A percentile compares a stretch with the other conserved stretches of the same genome.
Evolutionary conservation across 2,888 invertebrate species (phyloP).

Genomic region (Koerneria pararmatus): DNA sequence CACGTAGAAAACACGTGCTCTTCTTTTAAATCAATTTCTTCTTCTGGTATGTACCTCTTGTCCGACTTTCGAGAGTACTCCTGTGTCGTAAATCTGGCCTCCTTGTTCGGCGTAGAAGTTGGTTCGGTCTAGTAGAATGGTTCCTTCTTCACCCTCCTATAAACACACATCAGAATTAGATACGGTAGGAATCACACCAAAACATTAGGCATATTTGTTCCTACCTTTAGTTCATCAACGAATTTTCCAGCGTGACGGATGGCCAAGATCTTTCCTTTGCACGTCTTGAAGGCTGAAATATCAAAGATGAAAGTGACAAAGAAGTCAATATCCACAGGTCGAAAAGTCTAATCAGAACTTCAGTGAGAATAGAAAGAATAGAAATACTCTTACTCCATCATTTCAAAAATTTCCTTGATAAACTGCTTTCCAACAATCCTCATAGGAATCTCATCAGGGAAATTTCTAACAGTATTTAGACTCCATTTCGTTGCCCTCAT

Average conservation of each 20-base stretch:
- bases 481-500: conserved; percentile 65
- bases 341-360: too few relatives aligned
- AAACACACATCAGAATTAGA: neutral
- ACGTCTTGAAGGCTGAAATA: conserved; percentile 37
- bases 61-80: conserved; percentile 74
- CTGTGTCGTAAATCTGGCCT: conserved; percentile 94
- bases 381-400: neutral
- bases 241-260: conserved; percentile 73
- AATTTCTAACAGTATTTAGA: conserved; percentile 70
- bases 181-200: neutral
- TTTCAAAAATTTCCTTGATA: conserved; percentile 12
- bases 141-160: conserved; percentile 81
- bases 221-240: conserved; percentile 71
- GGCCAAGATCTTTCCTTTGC: conserved; percentile 72
- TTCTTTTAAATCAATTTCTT: neutral
- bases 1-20: neutral
- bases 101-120: conserved; percentile 98
- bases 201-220: neutral
- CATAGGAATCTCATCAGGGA: conserved; percentile 7
- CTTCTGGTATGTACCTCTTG: conserved; percentile 67
- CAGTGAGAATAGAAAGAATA: too few relatives aligned
- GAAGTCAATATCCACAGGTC: too few relatives aligned
- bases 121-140: conserved; percentile 80
- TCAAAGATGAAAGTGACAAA: too few relatives aligned
- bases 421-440: neutral